Base-by-base conservation (phyloP, 2,888 invertebrate species). In the Parthenolecanium corni region DNA sequence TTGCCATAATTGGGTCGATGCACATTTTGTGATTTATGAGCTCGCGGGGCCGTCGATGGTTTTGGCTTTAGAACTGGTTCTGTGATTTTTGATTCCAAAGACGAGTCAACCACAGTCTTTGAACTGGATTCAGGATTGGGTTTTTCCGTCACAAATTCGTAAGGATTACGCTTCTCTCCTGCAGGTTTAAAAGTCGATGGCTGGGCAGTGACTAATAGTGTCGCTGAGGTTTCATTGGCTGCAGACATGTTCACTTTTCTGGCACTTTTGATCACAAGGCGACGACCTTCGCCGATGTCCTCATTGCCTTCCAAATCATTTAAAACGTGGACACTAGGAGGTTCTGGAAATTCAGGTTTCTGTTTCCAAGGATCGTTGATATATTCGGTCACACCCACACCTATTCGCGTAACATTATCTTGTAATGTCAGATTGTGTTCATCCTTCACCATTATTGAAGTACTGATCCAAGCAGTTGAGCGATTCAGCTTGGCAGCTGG, bases 51-150 rank as follows among this genome's bases (percentile, higher is more conserved):
- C 14, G 31, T 11, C 12, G 49, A 36, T 16, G 46, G 46, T 36
- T 49, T 69, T 12, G 84, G 80, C 65, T 81, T 79, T 0, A 88
- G 74, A 3, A 88, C 80, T 0, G 88, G 88, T 69, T 88, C 88
- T 0, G 83, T 82, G 18, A 88, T 83, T 74, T 88, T 88, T 20
- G 78, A 62, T 12, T 65, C 64, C 16, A 68, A 65, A 6, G 31
- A 31, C 5, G 31, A 31, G 31, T 31, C 31, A 31, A 31, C 31
- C 18, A 58, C 40, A 12, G 65, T 66, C 62, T 66, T 42, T 42
- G 44, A 14, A 14, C 6, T 14, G 11, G 52, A 63, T 16, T 31
- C 61, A 42, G 24, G 62, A 57, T 58, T 67, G 66, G 61, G 44
- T 36, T 58, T 47, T 20, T 65, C 62, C 11, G 65, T 65, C 1